Evolutionary conservation across 2,113 vertebrate genomes (phyloP).

Genomic region (Dromaius novaehollandiae): DNA sequence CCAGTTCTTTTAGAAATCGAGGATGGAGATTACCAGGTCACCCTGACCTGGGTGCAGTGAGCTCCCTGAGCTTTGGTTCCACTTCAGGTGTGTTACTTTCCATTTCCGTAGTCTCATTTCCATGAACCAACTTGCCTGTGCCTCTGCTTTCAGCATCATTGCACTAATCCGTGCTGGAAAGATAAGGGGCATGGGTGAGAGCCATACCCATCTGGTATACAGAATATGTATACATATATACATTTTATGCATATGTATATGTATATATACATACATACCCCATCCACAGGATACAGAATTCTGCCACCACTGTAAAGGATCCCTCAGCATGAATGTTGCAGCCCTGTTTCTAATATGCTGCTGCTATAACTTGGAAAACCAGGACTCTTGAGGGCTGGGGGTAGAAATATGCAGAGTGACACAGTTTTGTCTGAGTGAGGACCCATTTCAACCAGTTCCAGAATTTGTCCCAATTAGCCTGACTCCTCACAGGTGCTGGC

Average conservation of each 20-base stretch:
- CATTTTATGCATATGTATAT: too few relatives aligned
- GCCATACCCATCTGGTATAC: background rate
- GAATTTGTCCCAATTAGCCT: background rate
- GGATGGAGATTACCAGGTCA: background rate
- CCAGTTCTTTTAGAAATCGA: background rate
- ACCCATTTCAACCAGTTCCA: background rate
- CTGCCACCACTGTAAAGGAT: background rate
- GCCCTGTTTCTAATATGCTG: background rate
- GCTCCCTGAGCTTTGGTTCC: background rate
- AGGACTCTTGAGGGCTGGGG: background rate
- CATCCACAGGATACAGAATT: background rate
- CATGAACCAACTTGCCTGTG: background rate
- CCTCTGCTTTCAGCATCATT: background rate
- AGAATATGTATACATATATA: background rate
- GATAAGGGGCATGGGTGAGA: background rate
- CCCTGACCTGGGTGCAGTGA: background rate
- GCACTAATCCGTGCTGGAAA: background rate
- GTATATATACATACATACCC: background rate
- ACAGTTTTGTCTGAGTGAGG: background rate
- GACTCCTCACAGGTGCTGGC: background rate
- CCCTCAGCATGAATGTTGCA: background rate
- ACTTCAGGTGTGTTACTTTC: background rate
- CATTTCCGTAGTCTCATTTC: background rate
- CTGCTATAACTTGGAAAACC: background rate
- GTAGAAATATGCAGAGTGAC: fast-evolving